Conservation (phyloP, 2,888 invertebrate species). For the Hydraecia micacea region DNA sequence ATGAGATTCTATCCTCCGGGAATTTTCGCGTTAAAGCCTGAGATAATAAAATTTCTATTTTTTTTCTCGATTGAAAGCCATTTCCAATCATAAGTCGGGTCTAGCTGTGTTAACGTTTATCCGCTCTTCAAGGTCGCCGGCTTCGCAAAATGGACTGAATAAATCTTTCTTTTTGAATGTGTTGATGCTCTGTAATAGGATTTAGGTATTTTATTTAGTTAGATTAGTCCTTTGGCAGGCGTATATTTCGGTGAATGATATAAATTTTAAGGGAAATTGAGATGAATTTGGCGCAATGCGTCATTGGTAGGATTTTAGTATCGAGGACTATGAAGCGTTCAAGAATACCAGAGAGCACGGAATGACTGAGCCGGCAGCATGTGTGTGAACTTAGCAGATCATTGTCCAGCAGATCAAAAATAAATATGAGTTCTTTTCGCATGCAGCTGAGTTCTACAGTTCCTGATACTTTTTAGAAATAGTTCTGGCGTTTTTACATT, state of each 20-base stretch:
- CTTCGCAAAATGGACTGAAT: conserved; percentile 23
- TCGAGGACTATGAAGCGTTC: neutral
- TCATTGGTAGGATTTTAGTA: neutral
- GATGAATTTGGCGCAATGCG: conserved; percentile 9
- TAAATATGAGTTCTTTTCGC: too few relatives aligned
- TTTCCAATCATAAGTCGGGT: conserved; percentile 55
- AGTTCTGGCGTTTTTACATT: too few relatives aligned
- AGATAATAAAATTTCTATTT: conserved; percentile 47
- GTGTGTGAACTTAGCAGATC: too few relatives aligned
- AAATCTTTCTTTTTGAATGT: conserved; percentile 44
- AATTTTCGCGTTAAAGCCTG: conserved; percentile 33
- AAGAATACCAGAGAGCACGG: neutral
- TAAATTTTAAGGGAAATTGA: neutral
- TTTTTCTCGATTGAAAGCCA: conserved; percentile 53
- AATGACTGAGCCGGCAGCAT: neutral
- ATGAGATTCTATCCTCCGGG: conserved; percentile 52
- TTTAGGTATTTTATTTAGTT: conserved; percentile 34
- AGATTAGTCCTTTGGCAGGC: conserved; percentile 24
- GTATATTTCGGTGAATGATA: neutral
- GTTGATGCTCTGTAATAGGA: conserved; percentile 43
- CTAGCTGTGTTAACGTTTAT: conserved; percentile 49
- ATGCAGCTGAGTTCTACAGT: too few relatives aligned
- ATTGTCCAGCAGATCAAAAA: too few relatives aligned
- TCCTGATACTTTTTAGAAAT: too few relatives aligned
- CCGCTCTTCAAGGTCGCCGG: conserved; percentile 41